Evolutionary conservation across 37 sponge, comb jelly and placozoan genomes (phyloP), one percentile per base, ranked within the genome.

Genomic region (Oscarella lobularis): DNA sequence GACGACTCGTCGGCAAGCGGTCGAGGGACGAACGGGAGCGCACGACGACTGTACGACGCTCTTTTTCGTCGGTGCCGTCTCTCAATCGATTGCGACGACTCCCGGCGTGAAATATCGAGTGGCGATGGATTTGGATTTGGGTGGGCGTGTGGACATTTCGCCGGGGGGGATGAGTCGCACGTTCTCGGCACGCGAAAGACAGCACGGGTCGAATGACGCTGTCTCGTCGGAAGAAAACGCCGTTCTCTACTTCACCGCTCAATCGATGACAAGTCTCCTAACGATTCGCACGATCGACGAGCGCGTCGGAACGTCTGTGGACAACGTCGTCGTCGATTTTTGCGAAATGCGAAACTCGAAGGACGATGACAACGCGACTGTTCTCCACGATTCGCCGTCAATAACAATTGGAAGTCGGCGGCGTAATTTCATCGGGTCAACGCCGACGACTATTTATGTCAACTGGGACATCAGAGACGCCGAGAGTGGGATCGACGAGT

Each of bases 401-500:
- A 48, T 48, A 48, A 27, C 60, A 27, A 20, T 48, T 20, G 60
- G 60, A 48, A 48, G 14, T 48, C n/a, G n/a, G n/a, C n/a, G n/a
- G n/a, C 9, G 60, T 27, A 48, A 48, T 20, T 48, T 27, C 20
- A 27, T 48, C 20, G 60, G 60, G 9, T 48, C 60, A 48, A 27
- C 60, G 9, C 60, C 60, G 14, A 9, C 9, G 20, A 9, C 14
- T 27, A 48, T 48, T 48, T 9, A 9, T 20, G 60, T 48, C 60
- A 48, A 48, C 20, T 71, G 75, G 79, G 33, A 67, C 32, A 73
- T 90, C 0, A 2, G 1, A 4, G 90, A 90, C 41, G 38, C 38
- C 33, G 77, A 85, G 67, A 81, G 82, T 77, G 84, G 90, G 20
- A 33, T 86, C 35, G 20, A 65, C 5, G 78, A 80, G 75, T 81